Percentiles rank a stretch among this genome's conserved stretches.
These are phyloP conservation scores for Gadopsis marmoratus DNA, from an alignment of 2,797 vertebrate species.

Conservation along the genomic window DNA sequence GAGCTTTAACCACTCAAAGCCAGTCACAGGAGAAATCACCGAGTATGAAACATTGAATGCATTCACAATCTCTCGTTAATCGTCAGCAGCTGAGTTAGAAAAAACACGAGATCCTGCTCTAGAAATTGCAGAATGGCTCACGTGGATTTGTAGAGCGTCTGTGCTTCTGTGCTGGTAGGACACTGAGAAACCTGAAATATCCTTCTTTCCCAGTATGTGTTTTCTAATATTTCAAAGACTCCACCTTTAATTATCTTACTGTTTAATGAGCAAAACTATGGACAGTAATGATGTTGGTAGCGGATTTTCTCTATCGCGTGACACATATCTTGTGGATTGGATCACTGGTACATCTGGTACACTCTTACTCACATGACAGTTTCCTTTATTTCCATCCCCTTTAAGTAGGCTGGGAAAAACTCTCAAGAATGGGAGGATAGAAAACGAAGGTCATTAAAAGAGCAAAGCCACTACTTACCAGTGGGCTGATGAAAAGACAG, in stretches of 20 bases:
- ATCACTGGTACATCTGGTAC: not conserved
- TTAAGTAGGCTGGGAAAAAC: not conserved
- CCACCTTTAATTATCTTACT: slow-evolving; percentile 22
- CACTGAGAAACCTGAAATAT: slow-evolving; percentile 26
- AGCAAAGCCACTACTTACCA: no score
- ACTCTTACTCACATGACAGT: not conserved
- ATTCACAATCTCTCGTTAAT: slow-evolving; percentile 32
- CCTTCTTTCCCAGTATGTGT: not conserved
- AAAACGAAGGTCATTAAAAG: no score
- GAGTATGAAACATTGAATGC: slow-evolving; percentile 22
- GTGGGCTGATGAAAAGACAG: no score
- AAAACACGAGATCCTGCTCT: not conserved
- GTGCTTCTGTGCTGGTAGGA: slow-evolving; percentile 3
- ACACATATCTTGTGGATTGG: not conserved
- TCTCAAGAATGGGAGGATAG: not conserved
- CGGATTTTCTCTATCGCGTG: not conserved
- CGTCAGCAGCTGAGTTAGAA: slow-evolving; percentile 10
- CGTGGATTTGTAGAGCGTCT: slow-evolving; percentile 7
- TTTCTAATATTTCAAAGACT: slow-evolving; percentile 14
- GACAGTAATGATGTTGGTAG: not conserved
- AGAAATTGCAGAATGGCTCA: not conserved
- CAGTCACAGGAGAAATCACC: slow-evolving; percentile 24
- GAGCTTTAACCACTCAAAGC: slow-evolving; percentile 3
- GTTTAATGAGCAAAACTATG: slow-evolving; percentile 9
- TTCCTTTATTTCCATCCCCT: not conserved